Conservation (phyloP, 23 tunicate species). For the Pegea sp. region DNA sequence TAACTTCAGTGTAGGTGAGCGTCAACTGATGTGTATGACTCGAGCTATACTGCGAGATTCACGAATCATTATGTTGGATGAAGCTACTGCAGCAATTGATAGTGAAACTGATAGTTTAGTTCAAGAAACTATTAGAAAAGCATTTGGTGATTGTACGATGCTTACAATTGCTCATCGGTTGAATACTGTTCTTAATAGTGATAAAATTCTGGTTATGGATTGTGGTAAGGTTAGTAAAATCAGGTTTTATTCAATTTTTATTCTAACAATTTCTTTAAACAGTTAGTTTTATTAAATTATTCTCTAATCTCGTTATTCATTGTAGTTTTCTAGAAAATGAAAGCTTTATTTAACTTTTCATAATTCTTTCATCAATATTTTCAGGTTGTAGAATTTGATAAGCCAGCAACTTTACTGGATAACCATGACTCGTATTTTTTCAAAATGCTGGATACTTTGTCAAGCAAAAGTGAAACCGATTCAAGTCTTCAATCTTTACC, state of each 20-base stretch:
- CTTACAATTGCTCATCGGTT: conserved; percentile 88
- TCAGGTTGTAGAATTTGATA: conserved; percentile 59
- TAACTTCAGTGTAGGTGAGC: conserved; percentile 87
- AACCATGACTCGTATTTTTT: conserved; percentile 51
- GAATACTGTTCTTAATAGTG: conserved; percentile 74
- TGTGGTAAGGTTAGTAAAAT: conserved; percentile 35
- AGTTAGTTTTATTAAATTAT: too few species aligned
- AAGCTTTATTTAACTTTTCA: too few species aligned
- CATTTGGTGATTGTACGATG: conserved; percentile 83
- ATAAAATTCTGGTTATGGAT: conserved; percentile 78
- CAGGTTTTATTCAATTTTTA: neutral
- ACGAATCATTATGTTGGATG: conserved; percentile 81
- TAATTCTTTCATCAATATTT: too few species aligned
- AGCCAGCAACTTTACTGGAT: conserved; percentile 24
- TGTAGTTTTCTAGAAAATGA: too few species aligned
- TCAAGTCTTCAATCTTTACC: too few species aligned
- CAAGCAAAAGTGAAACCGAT: too few species aligned
- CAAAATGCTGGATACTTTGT: conserved; percentile 19
- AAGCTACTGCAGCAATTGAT: conserved; percentile 91
- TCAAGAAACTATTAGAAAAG: conserved; percentile 78
- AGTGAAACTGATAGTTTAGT: conserved; percentile 74
- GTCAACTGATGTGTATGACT: conserved; percentile 82
- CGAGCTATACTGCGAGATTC: conserved; percentile 71
- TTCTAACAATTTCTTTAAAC: neutral
- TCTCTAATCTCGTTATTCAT: too few species aligned